These are phyloP conservation scores for Girardinus metallicus DNA, from an alignment of 2,797 vertebrate genomes.

Conservation along the genomic window DNA sequence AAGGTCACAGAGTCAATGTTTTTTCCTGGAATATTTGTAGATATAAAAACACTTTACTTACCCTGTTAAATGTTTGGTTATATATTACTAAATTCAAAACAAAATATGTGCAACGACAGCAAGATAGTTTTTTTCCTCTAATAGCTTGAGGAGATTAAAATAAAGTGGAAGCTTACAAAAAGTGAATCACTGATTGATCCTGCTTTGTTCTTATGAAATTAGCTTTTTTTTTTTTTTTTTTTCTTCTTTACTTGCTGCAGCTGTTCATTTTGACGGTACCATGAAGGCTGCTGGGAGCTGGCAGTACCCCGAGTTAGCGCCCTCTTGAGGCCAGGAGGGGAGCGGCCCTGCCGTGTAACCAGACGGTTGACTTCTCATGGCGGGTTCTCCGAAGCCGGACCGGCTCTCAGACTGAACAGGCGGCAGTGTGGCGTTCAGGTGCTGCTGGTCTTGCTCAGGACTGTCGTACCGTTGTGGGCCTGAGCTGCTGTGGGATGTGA, in stretches of 20 bases:
- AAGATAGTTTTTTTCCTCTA: neutral
- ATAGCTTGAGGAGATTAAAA: neutral
- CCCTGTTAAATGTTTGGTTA: neutral
- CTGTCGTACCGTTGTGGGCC: neutral
- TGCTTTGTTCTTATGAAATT: neutral
- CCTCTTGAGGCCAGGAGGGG: constrained; percentile 43
- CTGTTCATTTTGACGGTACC: neutral
- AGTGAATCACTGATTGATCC: neutral
- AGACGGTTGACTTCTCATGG: constrained; percentile 18
- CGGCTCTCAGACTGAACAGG: neutral
- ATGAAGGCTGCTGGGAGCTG: constrained; percentile 52
- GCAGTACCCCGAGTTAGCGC: constrained; percentile 70
- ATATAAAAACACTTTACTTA: neutral
- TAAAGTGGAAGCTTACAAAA: constrained; percentile 6
- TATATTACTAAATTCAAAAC: neutral
- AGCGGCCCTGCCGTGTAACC: constrained; percentile 33
- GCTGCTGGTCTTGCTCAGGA: constrained; percentile 5
- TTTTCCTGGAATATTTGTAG: neutral
- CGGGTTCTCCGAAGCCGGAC: neutral
- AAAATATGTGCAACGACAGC: neutral
- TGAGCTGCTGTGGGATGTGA: constrained; percentile 19
- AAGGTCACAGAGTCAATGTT: neutral
- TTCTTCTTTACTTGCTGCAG: neutral
- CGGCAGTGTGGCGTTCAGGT: neutral
- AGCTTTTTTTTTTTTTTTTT: neutral